Evolutionary conservation across 2,113 vertebrate species (phyloP).

Genomic region (Seriola aureovittata): DNA sequence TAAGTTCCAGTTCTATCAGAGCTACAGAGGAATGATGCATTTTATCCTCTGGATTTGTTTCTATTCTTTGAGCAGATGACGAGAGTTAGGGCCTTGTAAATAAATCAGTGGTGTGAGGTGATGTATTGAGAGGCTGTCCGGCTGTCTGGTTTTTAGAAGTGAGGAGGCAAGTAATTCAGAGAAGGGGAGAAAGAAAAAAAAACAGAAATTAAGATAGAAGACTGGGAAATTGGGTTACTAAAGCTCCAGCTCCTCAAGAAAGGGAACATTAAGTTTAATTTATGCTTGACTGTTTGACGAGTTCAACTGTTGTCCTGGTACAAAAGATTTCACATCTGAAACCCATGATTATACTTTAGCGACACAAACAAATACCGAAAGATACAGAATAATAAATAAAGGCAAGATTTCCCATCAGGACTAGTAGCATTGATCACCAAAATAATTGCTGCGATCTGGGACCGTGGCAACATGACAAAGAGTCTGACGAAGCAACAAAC

Average conservation of each 20-base stretch:
- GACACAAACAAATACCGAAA: neutral
- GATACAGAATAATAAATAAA: neutral
- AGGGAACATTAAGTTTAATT: neutral
- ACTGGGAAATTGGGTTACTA: neutral
- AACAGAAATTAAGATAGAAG: neutral
- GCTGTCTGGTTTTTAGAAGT: neutral
- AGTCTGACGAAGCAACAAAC: neutral
- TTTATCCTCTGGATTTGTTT: neutral
- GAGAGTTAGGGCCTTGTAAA: constrained; percentile 10
- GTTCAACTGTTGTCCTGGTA: neutral
- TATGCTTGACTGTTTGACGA: neutral
- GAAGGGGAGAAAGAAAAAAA: neutral
- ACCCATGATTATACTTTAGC: neutral
- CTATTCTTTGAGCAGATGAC: neutral
- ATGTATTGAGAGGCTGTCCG: neutral
- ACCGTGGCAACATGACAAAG: neutral
- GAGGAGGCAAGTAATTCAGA: neutral
- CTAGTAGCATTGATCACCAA: neutral
- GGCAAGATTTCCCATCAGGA: neutral
- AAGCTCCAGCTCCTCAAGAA: neutral
- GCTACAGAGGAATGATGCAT: neutral
- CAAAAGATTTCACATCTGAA: constrained; percentile 8
- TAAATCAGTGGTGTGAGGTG: constrained; percentile 3
- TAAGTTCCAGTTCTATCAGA: neutral
- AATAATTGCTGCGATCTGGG: neutral